These are phyloP conservation scores for Leuciscus idus DNA, from an alignment of 2,113 vertebrate species.

Conservation along the genomic window DNA sequence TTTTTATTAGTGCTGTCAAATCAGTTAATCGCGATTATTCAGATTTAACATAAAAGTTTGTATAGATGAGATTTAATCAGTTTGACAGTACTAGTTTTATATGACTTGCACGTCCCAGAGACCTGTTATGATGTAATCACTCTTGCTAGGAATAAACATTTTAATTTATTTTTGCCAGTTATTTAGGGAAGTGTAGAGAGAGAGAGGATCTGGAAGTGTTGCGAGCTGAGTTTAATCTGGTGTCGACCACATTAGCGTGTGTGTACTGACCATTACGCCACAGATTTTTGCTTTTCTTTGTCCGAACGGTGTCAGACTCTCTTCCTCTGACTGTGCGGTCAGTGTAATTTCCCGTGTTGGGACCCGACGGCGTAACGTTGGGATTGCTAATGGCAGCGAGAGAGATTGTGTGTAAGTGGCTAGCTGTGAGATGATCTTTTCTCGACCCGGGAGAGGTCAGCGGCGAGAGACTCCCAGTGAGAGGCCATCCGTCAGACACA, in stretches of 20 bases:
- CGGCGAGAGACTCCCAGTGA: neutral
- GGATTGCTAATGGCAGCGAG: neutral
- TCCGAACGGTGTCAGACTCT: no score
- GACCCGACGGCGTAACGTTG: neutral
- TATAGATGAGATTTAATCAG: no score
- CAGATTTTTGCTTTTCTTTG: neutral
- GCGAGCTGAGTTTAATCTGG: neutral
- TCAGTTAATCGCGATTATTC: no score
- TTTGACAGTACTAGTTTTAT: no score
- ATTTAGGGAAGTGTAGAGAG: neutral
- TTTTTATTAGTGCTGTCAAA: neutral
- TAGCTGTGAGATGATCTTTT: neutral
- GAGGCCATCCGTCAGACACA: neutral
- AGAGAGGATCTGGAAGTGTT: neutral
- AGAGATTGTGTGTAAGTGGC: no score
- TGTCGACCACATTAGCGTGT: neutral
- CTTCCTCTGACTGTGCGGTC: neutral
- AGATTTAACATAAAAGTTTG: no score
- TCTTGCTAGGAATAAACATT: neutral
- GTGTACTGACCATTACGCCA: neutral
- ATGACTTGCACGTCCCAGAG: no score
- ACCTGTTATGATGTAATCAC: neutral
- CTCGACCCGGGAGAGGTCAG: constrained; percentile 36
- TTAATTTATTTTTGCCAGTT: neutral
- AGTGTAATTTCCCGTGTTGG: neutral